Base-by-base conservation (phyloP, 2,888 invertebrate genomes). In the Ichneumoninae sp. region DNA sequence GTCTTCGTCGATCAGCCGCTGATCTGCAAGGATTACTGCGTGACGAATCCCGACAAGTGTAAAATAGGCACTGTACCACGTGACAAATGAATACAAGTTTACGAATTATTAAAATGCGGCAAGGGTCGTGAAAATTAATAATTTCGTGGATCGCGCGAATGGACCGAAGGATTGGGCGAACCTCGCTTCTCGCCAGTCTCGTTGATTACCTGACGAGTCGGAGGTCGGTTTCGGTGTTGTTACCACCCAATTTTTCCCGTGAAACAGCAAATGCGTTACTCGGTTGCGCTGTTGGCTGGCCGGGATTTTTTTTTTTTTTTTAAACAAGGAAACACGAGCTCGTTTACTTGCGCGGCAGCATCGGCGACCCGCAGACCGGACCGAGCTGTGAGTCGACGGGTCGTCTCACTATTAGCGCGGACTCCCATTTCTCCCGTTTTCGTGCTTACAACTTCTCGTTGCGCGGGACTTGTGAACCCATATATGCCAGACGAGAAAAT, bases 1-100 rank as follows among this genome's bases (percentile, higher is more conserved):
- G 89, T 91, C 5, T 92, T 78, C 83, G 80, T 85, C 22, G 88
- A 88, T 68, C 77, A 66, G 16, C 76, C 87, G 7, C 75, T 83
- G 65, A 78, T 80, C 65, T 81, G 83, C 77, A 80, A 82, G 22
- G 74, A 83, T 57, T 88, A 88, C 66, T 85, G 80, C 47, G 44
- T 68, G 16, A 44, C 81, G 30, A 80, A 72, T 82, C 83, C 74
- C 4, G 72, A 76, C 0, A 22, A 54, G 52, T 84, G 84, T 80
- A 76, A 82, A 82, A 79, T 78, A 62, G 75, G 69, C 36, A 71
- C 80, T 0, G 47, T 52, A 40, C 84, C 84, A 8, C n/a, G 57
- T 19, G 82, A n/a, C 33, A 82, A 82, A 82, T 80, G 68, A 85
- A 62, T 50, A 3, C 1, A 13, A 36, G 47, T 22, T 3, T 3